These are phyloP conservation scores for Nymphicus hollandicus DNA, from an alignment of 2,113 vertebrate species.

Conservation along the genomic window DNA sequence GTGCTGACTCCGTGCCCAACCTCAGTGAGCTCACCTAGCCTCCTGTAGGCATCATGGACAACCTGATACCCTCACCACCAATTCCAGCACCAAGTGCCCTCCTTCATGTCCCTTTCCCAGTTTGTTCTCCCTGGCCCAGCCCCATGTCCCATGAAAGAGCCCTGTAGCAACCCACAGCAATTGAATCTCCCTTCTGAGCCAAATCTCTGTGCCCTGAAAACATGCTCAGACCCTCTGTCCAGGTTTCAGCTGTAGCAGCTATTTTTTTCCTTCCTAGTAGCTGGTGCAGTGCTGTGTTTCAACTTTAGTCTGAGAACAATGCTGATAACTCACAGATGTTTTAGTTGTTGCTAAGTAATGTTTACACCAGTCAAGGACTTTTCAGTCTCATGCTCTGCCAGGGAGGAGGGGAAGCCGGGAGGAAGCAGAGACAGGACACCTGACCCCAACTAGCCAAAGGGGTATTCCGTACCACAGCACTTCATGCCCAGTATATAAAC, in stretches of 20 bases:
- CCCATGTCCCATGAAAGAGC: rapidly evolving
- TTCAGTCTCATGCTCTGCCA: not conserved
- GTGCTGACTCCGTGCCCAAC: not conserved
- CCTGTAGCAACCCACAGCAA: not conserved
- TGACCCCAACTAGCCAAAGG: not conserved
- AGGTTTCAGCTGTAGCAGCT: not conserved
- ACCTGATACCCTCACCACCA: not conserved
- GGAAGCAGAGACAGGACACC: not conserved
- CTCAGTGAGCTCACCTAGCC: not conserved
- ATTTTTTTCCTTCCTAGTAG: not conserved
- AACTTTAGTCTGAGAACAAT: not conserved
- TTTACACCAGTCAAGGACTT: not conserved
- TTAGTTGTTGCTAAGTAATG: not conserved
- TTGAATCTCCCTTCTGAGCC: not conserved
- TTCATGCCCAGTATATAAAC: not conserved
- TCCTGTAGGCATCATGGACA: not conserved
- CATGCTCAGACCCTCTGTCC: rapidly evolving
- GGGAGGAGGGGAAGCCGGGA: not conserved
- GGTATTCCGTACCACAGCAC: not conserved
- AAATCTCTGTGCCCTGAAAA: not conserved
- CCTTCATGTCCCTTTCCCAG: not conserved
- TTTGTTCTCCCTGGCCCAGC: not conserved
- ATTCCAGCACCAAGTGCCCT: not conserved
- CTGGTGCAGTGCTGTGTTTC: not conserved
- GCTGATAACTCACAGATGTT: not conserved